phyloP scores from a whole-genome alignment of 2,888 invertebrate species.

The Scaptomyza reducta region DNA sequence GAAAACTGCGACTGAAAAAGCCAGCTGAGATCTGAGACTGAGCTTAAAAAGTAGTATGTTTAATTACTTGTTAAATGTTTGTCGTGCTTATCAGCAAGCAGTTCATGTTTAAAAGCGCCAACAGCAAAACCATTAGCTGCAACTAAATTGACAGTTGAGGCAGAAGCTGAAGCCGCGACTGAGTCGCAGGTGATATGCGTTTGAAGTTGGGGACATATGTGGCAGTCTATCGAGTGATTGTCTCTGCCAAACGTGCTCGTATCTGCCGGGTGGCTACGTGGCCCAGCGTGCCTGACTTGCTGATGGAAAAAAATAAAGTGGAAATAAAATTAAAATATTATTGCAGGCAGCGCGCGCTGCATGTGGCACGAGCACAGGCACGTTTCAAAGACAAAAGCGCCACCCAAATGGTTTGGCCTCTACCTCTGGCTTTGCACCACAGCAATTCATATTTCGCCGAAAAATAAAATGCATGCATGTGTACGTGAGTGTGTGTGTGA shows the following conservation, averaged over 20 bases:
- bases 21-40: constrained; percentile 11
- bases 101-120: constrained; percentile 47
- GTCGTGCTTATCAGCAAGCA: constrained; percentile 66
- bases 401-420: constrained; percentile 63
- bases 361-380: constrained; percentile 69
- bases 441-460: constrained; percentile 49
- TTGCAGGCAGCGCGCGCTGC: constrained; percentile 63
- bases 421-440: constrained; percentile 45
- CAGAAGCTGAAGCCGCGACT: constrained; percentile 12
- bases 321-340: constrained; percentile 68
- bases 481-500: constrained; percentile 22
- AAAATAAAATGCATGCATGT: constrained; percentile 8
- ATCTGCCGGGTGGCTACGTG: constrained; percentile 43
- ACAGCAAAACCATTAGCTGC: constrained; percentile 47
- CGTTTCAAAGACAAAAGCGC: constrained; percentile 73
- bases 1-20: constrained; percentile 23
- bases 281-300: constrained; percentile 35
- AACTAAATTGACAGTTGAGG: constrained; percentile 17
- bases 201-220: constrained; percentile 27
- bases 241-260: constrained; percentile 55
- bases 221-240: constrained; percentile 57
- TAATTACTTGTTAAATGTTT: constrained; percentile 79
- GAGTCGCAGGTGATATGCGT: constrained; percentile 53
- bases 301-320: constrained; percentile 10
- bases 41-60: constrained; percentile 63